A percentile compares a stretch with the other conserved stretches of the same genome.
Evolutionary conservation across 2,888 invertebrate genomes (phyloP).

Genomic region (Anaspis maculata): DNA sequence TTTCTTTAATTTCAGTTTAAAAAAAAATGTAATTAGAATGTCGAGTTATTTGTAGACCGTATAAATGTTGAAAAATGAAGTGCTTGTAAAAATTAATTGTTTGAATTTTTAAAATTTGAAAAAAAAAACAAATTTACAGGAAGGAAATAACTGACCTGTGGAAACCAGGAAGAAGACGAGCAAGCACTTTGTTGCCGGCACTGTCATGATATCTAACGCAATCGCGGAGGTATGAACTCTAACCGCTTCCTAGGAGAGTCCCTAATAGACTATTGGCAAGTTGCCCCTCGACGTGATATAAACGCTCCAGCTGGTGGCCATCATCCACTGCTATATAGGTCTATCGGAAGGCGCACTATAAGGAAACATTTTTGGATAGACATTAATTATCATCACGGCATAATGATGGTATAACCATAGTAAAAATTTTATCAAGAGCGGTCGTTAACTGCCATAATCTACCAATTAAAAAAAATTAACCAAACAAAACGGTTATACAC

Average conservation of each 20-base stretch:
- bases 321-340: constrained; percentile 2
- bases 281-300: constrained; percentile 17
- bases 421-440: too few species aligned
- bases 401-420: too few species aligned
- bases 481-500: too few species aligned
- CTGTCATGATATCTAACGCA: constrained; percentile 5
- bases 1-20: too few species aligned
- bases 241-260: constrained; percentile 18
- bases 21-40: too few species aligned
- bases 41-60: too few species aligned
- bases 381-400: too few species aligned
- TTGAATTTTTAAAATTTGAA: not conserved
- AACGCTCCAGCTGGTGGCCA: constrained; percentile 5
- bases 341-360: too few species aligned
- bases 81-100: not conserved
- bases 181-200: constrained; percentile 1
- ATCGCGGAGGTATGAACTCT: constrained; percentile 8
- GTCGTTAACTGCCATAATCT: too few species aligned
- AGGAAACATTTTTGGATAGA: too few species aligned
- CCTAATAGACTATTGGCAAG: constrained; percentile 19
- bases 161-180: constrained; percentile 1
- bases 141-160: constrained; percentile 3
- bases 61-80: not conserved
- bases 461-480: too few species aligned
- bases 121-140: not conserved